Conservation (phyloP, 1,140 invertebrate species). For the Atta colombica region DNA sequence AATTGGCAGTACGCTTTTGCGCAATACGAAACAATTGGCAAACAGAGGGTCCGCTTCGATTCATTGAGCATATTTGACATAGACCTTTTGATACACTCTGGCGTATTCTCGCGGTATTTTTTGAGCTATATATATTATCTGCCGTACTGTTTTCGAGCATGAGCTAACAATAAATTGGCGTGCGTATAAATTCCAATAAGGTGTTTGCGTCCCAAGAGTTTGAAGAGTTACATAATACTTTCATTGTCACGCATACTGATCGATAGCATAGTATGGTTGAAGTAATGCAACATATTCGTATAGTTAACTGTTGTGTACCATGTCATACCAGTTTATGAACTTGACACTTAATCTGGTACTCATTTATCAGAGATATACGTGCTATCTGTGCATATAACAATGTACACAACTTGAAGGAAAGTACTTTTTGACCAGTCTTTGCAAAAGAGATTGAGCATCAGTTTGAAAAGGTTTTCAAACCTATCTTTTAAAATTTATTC, state of each 20-base stretch:
- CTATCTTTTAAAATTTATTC: not conserved
- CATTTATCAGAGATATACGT: slow-evolving; percentile 31
- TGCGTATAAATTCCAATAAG: slow-evolving; percentile 34
- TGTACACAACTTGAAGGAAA: not conserved
- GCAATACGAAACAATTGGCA: slow-evolving; percentile 38
- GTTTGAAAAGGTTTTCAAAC: not conserved
- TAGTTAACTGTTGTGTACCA: not conserved
- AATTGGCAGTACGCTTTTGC: slow-evolving; percentile 40
- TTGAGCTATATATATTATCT: not conserved
- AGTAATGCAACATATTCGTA: not conserved
- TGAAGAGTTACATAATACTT: slow-evolving; percentile 18
- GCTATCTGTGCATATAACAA: not conserved
- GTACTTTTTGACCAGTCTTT: not conserved
- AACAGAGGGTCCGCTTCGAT: slow-evolving; percentile 41
- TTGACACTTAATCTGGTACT: slow-evolving; percentile 36
- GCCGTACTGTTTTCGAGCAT: not conserved
- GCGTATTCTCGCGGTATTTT: not conserved
- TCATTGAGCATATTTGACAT: slow-evolving; percentile 61
- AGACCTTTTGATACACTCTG: not conserved
- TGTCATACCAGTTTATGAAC: slow-evolving; percentile 1
- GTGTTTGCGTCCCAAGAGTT: slow-evolving; percentile 4
- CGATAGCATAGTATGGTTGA: not conserved
- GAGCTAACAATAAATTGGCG: not conserved
- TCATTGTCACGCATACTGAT: slow-evolving; percentile 21
- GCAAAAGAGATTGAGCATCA: not conserved